phyloP scores from a whole-genome alignment of 2,888 invertebrate genomes.

The Chaetoderma sp. region DNA sequence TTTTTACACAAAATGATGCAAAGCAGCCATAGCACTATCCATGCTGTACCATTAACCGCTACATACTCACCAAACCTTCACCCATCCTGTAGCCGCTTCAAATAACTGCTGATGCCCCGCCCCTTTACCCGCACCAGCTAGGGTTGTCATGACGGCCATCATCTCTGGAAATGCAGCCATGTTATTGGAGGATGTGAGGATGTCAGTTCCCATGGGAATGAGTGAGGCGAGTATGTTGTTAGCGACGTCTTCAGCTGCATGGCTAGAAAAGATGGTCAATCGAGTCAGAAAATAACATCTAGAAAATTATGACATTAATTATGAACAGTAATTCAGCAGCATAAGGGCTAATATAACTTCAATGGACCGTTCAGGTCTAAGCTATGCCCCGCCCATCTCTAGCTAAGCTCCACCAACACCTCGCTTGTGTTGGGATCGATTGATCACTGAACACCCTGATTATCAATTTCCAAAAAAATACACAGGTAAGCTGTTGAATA shows the following conservation, averaged over 20 bases:
- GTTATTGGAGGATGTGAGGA: conserved; percentile 76
- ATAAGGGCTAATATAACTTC: too few species aligned
- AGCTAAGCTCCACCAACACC: too few species aligned
- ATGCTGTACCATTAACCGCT: too few species aligned
- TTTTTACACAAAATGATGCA: too few species aligned
- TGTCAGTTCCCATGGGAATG: conserved; percentile 80
- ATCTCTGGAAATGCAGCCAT: conserved; percentile 83
- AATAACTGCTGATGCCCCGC: conserved; percentile 85
- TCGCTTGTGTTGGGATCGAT: too few species aligned
- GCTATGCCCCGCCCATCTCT: too few species aligned
- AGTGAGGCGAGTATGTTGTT: conserved; percentile 79
- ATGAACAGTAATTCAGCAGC: conserved; percentile 16
- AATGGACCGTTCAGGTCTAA: too few species aligned
- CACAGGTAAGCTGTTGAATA: too few species aligned
- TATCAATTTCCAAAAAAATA: too few species aligned
- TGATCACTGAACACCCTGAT: too few species aligned
- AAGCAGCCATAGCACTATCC: too few species aligned
- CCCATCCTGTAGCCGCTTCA: conserved; percentile 84
- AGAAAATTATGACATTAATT: neutral
- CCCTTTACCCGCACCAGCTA: conserved; percentile 88
- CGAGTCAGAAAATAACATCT: neutral
- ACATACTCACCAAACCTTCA: conserved; percentile 70
- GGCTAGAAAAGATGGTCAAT: conserved; percentile 45
- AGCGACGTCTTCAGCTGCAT: conserved; percentile 76
- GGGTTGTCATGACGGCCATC: conserved; percentile 82